Base-by-base conservation (phyloP, 2,113 vertebrate species). In the Oncorhynchus gorbuscha region DNA sequence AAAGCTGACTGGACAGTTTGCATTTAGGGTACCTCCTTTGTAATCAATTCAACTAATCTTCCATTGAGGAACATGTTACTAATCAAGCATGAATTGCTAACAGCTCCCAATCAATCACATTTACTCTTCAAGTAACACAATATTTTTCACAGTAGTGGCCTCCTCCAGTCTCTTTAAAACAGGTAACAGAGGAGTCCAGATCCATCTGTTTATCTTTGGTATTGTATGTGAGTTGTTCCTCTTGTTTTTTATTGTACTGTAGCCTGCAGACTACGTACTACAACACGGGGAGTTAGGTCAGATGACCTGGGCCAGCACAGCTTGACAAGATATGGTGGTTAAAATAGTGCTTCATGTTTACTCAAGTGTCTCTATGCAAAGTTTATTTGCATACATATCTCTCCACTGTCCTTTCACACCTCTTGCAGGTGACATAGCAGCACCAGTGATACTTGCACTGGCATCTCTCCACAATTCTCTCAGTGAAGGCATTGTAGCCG, bases 401-500 rank as follows among this genome's bases (percentile, higher is more conserved):
- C 67, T 94, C 86, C 62, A 92, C 92, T 9, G 82, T 85, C 77
- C 81, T 85, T 49, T 85, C 75, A 51, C 94, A 95, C 58, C 83
- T 93, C 88, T 90, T 89, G 89, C 94, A 94, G 76, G 83, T 88
- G 80, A 95, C 94, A 0, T 94, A 92, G 80, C 94, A 95, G 87
- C 94, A 95, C 94, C 94, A 95, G 90, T 90, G 89, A 55, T 94
- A 93, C 39, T 86, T 92, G 87, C 94, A 95, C 81, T 88, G 92
- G 58, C 94, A 95, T 3, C 93, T 78, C 78, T 94, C 94, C 73
- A 87, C 81, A 76, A 94, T 75, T 72, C 85, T 91, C 81, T 95
- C 94, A 0, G 77, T 91, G 84, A 94, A 95, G 8, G 90, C 70
- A 22, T 95, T 94, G 80, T 94, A 95, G 39, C 94, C 94, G 0